A percentile compares a stretch with the other conserved stretches of the same genome.
Evolutionary conservation across 2,797 vertebrate species (phyloP).

Genomic region (Parotocinclus haroldoi): DNA sequence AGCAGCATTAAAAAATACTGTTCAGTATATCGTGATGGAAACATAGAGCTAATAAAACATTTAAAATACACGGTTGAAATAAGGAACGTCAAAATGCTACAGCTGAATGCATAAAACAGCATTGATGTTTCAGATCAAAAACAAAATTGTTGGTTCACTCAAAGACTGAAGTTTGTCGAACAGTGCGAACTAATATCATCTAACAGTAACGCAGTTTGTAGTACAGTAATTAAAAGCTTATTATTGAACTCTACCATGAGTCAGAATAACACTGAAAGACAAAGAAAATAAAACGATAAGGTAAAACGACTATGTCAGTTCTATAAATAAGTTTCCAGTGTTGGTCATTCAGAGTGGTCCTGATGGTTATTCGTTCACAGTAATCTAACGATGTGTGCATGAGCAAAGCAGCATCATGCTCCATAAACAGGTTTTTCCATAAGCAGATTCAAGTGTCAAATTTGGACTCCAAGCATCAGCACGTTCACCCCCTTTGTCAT

Average conservation of each 20-base stretch:
- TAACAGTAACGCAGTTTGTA: slow-evolving; percentile 15
- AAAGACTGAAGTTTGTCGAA: slow-evolving; percentile 23
- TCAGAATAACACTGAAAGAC: slow-evolving; percentile 28
- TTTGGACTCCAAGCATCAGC: not conserved
- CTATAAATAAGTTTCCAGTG: slow-evolving; percentile 28
- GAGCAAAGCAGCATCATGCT: slow-evolving; percentile 9
- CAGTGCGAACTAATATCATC: slow-evolving; percentile 33
- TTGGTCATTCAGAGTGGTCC: slow-evolving; percentile 46
- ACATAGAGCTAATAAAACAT: not conserved
- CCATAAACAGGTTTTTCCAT: no score
- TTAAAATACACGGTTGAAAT: no score
- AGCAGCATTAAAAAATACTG: no score
- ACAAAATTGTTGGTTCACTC: slow-evolving; percentile 29
- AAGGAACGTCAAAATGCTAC: no score
- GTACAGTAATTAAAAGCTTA: slow-evolving; percentile 12
- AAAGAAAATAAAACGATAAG: slow-evolving; percentile 14
- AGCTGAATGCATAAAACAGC: no score
- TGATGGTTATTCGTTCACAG: slow-evolving; percentile 23
- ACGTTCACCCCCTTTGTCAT: no score
- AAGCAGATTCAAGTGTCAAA: not conserved
- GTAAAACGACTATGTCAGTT: slow-evolving; percentile 30
- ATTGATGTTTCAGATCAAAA: not conserved
- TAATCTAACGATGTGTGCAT: slow-evolving; percentile 11
- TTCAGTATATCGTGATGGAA: no score
- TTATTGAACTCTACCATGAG: slow-evolving; percentile 15